Conservation (phyloP, 2,797 vertebrate species). For the Craterocephalus amniculus region DNA sequence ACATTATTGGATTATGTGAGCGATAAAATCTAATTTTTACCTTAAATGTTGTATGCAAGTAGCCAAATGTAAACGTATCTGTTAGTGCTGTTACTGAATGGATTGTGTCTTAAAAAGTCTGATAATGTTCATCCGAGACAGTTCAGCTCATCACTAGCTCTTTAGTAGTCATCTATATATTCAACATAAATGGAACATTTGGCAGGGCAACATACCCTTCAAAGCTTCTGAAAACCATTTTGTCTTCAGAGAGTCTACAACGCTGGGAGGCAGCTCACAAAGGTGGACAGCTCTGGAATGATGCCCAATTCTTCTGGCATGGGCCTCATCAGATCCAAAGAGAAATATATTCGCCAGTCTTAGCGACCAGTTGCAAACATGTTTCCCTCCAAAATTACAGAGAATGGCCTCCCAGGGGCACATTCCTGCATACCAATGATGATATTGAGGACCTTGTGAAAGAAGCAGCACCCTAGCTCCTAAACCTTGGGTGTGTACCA, state of each 20-base stretch:
- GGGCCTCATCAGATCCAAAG: constrained; percentile 49
- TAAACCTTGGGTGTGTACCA: constrained; percentile 67
- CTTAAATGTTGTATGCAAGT: not conserved
- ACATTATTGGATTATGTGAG: not conserved
- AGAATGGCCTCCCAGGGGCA: constrained; percentile 67
- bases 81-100: not conserved
- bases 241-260: constrained; percentile 38
- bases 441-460: constrained; percentile 64
- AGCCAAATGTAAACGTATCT: not conserved
- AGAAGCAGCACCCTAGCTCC: constrained; percentile 56
- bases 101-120: constrained; percentile 3
- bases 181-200: constrained; percentile 27
- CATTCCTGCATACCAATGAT: constrained; percentile 82
- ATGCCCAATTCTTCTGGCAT: constrained; percentile 68
- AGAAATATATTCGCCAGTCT: constrained; percentile 66
- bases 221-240: constrained; percentile 49
- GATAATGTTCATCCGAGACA: not conserved
- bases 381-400: constrained; percentile 72
- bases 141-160: not conserved
- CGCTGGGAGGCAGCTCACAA: constrained; percentile 16
- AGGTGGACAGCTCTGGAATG: constrained; percentile 68
- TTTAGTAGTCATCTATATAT: constrained; percentile 22
- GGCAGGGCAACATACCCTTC: constrained; percentile 15
- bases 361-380: constrained; percentile 61
- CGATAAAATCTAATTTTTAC: not conserved